Base-by-base conservation (phyloP, 2,797 vertebrate genomes). In the Lophotriccus pileatus region DNA sequence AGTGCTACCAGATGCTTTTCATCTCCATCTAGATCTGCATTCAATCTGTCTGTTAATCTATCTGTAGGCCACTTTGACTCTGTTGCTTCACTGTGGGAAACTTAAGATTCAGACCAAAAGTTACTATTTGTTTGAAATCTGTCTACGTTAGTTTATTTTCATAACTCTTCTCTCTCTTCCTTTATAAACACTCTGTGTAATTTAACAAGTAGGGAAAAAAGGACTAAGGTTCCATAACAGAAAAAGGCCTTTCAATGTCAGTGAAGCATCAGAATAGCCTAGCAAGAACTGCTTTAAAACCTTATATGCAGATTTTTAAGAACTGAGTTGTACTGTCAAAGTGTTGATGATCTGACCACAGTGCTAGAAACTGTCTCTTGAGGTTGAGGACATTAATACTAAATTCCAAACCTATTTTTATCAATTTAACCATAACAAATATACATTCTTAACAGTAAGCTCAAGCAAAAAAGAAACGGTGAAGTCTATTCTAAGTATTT, bases 81-180 rank as follows among this genome's bases (percentile, higher is more conserved):
- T 50, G 16, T 22, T 72, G 52, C n/a, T 95, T 89, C 60, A 84
- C 76, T 85, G 58, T 39, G 78, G 77, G 47, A 92, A 94, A 94
- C 3, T 4, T 36, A 63, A 32, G 39, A 75, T 74, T 80, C 87
- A 74, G 39, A 93, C n/a, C 53, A 67, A 62, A 74, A 90, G 84
- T 87, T 81, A 73, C n/a, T 58, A 62, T 50, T 76, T 82, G 59
- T 79, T 80, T 94, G 73, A 96, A 89, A 91, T 56, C 46, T 77
- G 72, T 70, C 77, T 64, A 25, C 0, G 0, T 55, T 81, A 60
- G 59, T 85, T 94, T 91, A 90, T 93, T 95, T 92, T 87, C 52
- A 17, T 28, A 89, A 77, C 46, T 43, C 47, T 67, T 82, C 22
- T 19, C 19, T 47, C 36, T 67, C 17, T 25, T 85, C 53, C 43